Percentiles rank a stretch among this genome's conserved stretches.
phyloP scores from a whole-genome alignment of 2,113 vertebrate species.

The Spea multiplicata region DNA sequence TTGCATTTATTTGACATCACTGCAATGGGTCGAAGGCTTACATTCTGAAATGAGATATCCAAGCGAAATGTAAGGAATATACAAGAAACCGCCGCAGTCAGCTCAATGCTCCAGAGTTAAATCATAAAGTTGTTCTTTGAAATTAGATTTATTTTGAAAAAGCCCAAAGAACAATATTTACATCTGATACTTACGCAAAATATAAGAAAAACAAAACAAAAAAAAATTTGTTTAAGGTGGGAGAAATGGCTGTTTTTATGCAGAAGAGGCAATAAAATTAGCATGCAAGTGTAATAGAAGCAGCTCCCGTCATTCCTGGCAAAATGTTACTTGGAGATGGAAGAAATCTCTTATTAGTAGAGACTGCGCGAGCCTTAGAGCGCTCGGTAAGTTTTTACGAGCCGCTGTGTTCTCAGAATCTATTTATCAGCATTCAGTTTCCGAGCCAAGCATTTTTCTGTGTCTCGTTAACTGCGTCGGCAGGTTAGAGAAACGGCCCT shows the following conservation, averaged over 20 bases:
- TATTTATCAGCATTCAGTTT: no score
- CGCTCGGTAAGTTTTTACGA: neutral
- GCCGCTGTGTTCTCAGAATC: no score
- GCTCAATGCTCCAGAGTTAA: neutral
- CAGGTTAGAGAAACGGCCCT: no score
- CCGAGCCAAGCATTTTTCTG: no score
- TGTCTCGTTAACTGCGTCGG: no score
- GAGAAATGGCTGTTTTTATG: constrained; percentile 3
- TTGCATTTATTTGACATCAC: no score
- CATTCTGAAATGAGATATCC: no score
- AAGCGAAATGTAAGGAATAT: no score
- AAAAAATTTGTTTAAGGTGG: neutral
- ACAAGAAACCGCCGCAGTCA: no score
- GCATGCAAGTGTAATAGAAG: neutral
- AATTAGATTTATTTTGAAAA: neutral
- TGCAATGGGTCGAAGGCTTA: no score
- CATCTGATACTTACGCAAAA: constrained; percentile 20
- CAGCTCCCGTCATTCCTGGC: neutral
- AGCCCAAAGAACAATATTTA: neutral
- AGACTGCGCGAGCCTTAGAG: neutral
- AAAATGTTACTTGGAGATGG: neutral
- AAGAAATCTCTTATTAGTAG: neutral
- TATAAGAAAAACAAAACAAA: neutral
- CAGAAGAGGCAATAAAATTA: constrained; percentile 14
- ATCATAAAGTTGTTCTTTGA: neutral